A percentile compares a stretch with the other conserved stretches of the same genome.
These are phyloP conservation scores for Puffinus mauretanicus DNA, from an alignment of 2,113 vertebrate species.

Conservation along the genomic window DNA sequence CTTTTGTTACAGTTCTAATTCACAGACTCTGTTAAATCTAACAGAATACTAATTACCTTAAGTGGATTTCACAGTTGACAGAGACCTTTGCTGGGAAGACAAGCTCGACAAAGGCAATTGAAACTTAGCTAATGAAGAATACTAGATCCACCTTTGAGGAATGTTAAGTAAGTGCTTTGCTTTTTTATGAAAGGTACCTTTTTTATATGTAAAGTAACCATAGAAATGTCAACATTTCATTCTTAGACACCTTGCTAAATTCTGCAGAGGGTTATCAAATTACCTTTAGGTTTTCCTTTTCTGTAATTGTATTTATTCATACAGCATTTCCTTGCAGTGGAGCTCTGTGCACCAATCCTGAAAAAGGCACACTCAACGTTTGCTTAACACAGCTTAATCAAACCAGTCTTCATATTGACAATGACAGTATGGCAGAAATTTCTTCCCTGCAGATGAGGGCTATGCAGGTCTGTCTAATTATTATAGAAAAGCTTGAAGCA, in stretches of 20 bases:
- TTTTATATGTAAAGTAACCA: constrained; percentile 52
- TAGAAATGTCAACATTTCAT: constrained; percentile 49
- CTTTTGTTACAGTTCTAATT: constrained; percentile 60
- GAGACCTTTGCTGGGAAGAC: constrained; percentile 70
- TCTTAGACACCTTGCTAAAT: constrained; percentile 15
- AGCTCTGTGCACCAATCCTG: neutral
- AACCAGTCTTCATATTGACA: neutral
- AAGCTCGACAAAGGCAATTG: constrained; percentile 62
- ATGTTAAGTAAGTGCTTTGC: constrained; percentile 57
- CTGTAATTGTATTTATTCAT: constrained; percentile 44
- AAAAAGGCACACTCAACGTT: neutral
- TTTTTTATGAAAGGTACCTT: constrained; percentile 26
- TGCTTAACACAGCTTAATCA: constrained; percentile 44
- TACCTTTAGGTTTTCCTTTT: constrained; percentile 26
- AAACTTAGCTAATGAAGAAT: constrained; percentile 71
- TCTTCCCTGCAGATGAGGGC: neutral
- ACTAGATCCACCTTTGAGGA: constrained; percentile 39
- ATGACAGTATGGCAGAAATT: neutral
- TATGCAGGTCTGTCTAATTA: neutral
- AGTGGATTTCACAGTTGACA: constrained; percentile 67
- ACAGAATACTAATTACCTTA: constrained; percentile 71
- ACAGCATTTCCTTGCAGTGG: neutral
- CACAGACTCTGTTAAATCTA: constrained; percentile 52
- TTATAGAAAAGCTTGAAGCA: neutral
- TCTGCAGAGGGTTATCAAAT: constrained; percentile 50